Evolutionary conservation across 2,888 invertebrate genomes (phyloP).

Genomic region (Allophyes oxyacanthae): DNA sequence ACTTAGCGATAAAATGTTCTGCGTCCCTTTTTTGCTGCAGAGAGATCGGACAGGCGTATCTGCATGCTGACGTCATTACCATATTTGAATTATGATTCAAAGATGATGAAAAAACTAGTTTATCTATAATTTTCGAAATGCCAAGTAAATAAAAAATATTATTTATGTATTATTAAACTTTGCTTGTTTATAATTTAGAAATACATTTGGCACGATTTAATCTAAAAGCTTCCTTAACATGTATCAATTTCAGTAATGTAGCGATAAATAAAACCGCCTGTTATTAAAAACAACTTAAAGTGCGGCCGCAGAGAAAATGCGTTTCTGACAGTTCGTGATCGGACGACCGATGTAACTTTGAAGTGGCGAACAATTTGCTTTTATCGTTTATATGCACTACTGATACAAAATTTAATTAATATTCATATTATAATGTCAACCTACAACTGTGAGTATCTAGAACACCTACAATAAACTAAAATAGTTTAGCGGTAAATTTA

Average conservation of each 20-base stretch:
- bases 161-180: slow-evolving; percentile 6
- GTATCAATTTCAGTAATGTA: not conserved
- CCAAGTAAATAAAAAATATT: not conserved
- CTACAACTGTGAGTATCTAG: too few relatives aligned
- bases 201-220: slow-evolving; percentile 1
- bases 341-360: too few relatives aligned
- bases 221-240: slow-evolving; percentile 4
- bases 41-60: slow-evolving; percentile 6
- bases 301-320: too few relatives aligned
- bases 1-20: slow-evolving; percentile 20
- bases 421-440: too few relatives aligned
- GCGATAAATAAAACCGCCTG: slow-evolving; percentile 5
- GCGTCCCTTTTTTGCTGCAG: slow-evolving; percentile 21
- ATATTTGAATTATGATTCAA: slow-evolving; percentile 25
- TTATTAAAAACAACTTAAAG: not conserved
- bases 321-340: too few relatives aligned
- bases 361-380: too few relatives aligned
- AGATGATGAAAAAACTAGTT: not conserved
- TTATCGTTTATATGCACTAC: too few relatives aligned
- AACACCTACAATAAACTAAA: too few relatives aligned
- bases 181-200: slow-evolving; percentile 13
- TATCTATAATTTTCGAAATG: slow-evolving; percentile 12
- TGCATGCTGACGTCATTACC: slow-evolving; percentile 17
- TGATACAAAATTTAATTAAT: too few relatives aligned
- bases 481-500: too few relatives aligned